Base-by-base conservation (phyloP, 1,140 invertebrate genomes). In the Harpegnathos saltator region DNA sequence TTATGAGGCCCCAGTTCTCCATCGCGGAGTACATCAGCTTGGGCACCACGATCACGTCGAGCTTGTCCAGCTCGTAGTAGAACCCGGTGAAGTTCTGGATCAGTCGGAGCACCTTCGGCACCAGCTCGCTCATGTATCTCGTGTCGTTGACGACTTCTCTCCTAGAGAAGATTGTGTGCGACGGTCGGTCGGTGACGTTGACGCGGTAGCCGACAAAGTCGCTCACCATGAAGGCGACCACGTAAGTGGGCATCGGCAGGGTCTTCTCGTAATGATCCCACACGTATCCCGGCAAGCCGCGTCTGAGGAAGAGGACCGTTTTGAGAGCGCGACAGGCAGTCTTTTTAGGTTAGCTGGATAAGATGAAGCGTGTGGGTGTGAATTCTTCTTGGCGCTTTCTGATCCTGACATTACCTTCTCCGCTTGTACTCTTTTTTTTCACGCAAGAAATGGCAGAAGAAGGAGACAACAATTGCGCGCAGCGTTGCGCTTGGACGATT, bases 211-310 rank as follows among this genome's bases (percentile, higher is more conserved):
- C 89, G 1, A 87, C 84, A 69, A 98, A 98, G 85, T 98, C 96
- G 52, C 96, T 97, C 0, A 98, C 96, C 56, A 97, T 96, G 84
- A 98, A 96, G 7, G 98, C 97, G n/a, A 98, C 93, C 3, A 98
- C 91, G 89, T 98, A 98, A 0, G 97, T 98, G 0, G 97, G 97
- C 97, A 98, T 98, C 12, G 95, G 95, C 5, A 97, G 95, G 0
- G 97, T 97, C 61, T 95, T 95, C 69, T 96, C 93, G 91, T 96
- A 98, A 33, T 95, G 93, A 87, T 97, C 96, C 94, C 95, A 96
- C 3, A 96, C 93, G 93, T 96, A 97, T 3, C 94, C 95, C 0
- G 93, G 85, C 61, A 86, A 78, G 22, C 63, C 52, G 4, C 26
- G 29, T n/a, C 86, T 87, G 24, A 14, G 3, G 24, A 71, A 52